A percentile compares a stretch with the other conserved stretches of the same genome.
Evolutionary conservation across 2,797 vertebrate genomes (phyloP).

Genomic region (Cryptoprocta ferox): DNA sequence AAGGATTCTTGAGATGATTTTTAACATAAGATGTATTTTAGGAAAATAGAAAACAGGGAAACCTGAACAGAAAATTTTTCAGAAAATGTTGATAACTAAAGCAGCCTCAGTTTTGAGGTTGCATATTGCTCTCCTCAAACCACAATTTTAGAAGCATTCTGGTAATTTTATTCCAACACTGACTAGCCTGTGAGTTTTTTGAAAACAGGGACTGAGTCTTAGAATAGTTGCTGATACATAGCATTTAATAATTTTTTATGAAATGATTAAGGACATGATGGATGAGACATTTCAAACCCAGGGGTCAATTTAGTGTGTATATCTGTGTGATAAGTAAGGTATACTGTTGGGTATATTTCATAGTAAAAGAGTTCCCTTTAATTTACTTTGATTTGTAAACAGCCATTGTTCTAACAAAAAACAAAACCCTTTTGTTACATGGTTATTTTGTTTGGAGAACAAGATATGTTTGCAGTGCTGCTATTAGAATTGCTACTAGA

Average conservation of each 20-base stretch:
- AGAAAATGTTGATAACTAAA: not conserved
- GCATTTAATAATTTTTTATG: not conserved
- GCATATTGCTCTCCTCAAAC: not conserved
- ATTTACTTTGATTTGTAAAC: not conserved
- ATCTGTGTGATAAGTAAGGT: not conserved
- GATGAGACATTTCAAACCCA: not conserved
- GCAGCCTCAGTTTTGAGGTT: not conserved
- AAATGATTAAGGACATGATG: not conserved
- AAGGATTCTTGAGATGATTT: not conserved
- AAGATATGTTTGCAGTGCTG: not conserved
- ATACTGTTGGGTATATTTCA: not conserved
- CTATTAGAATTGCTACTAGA: not conserved
- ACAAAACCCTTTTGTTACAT: not conserved
- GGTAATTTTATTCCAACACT: not conserved
- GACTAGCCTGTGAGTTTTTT: not conserved
- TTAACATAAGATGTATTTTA: not conserved
- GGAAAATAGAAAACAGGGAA: conserved; percentile 11
- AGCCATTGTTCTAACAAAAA: not conserved
- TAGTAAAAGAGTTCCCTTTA: not conserved
- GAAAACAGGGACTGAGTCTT: not conserved
- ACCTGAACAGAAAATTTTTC: not conserved
- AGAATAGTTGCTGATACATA: not conserved
- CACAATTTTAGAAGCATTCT: conserved; percentile 17
- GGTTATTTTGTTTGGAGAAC: not conserved
- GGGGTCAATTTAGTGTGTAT: not conserved